Percentiles rank a stretch among this genome's conserved stretches.
phyloP scores from a whole-genome alignment of 2,797 vertebrate genomes.

The Falco berigora region DNA sequence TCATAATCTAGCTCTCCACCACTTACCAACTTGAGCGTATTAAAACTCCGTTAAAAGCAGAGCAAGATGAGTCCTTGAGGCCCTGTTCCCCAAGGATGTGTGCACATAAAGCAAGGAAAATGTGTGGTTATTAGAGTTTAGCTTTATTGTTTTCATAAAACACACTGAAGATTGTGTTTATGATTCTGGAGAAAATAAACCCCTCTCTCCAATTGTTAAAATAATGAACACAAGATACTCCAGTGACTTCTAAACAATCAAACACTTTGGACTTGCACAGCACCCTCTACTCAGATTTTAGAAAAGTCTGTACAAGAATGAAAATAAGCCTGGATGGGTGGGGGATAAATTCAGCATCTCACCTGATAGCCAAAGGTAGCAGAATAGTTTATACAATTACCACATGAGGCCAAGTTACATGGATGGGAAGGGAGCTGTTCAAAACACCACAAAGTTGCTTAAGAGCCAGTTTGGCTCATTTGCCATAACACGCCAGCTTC shows the following conservation, averaged over 20 bases:
- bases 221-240: constrained; percentile 44
- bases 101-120: constrained; percentile 61
- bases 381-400: neutral
- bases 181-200: constrained; percentile 61
- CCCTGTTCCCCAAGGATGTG: constrained; percentile 58
- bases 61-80: constrained; percentile 59
- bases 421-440: neutral
- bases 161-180: constrained; percentile 49
- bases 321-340: neutral
- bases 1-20: constrained; percentile 1
- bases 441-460: neutral
- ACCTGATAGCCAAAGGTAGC: neutral
- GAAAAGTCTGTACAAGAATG: neutral
- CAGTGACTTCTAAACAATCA: constrained; percentile 54
- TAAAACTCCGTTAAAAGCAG: constrained; percentile 61
- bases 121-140: constrained; percentile 54
- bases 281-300: neutral
- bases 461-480: neutral
- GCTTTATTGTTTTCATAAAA: constrained; percentile 70
- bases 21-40: constrained; percentile 42
- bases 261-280: neutral
- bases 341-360: neutral
- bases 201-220: constrained; percentile 59
- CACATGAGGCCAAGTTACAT: neutral
- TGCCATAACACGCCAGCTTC: neutral